Evolutionary conservation across 2,888 invertebrate species (phyloP).

Genomic region (Cryptosula pallasiana): DNA sequence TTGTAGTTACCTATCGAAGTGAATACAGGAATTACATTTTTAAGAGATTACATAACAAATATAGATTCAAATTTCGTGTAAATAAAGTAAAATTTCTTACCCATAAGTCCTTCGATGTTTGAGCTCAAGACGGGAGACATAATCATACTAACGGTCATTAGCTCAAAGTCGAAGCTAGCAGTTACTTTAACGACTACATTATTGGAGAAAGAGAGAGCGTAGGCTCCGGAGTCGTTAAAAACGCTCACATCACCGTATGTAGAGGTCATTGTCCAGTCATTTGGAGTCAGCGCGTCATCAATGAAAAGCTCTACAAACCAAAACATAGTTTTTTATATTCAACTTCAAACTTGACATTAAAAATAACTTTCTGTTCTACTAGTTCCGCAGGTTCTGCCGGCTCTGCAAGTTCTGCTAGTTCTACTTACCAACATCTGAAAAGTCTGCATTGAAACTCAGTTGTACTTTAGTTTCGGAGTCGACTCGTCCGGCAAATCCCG

Average conservation of each 20-base stretch:
- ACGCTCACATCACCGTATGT: not conserved
- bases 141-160: not conserved
- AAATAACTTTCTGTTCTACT: too few relatives aligned
- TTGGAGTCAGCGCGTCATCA: not conserved
- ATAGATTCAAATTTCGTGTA: too few relatives aligned
- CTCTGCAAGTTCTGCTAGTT: too few relatives aligned
- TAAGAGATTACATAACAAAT: too few relatives aligned
- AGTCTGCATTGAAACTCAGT: not conserved
- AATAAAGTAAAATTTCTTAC: too few relatives aligned
- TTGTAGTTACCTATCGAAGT: conserved; percentile 32
- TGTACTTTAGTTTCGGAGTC: not conserved
- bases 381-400: too few relatives aligned
- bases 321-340: too few relatives aligned
- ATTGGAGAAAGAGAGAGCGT: not conserved
- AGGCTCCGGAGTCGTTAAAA: conserved; percentile 6
- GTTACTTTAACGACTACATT: not conserved
- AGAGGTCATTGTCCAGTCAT: not conserved
- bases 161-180: not conserved
- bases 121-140: not conserved
- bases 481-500: conserved; percentile 1
- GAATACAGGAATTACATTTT: not conserved
- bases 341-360: too few relatives aligned
- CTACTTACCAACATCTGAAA: conserved; percentile 7
- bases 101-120: not conserved
- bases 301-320: not conserved